Percentiles rank a stretch among this genome's conserved stretches.
Conservation (phyloP, 2,888 invertebrate species). For the Hirtodrosophila confusa region DNA sequence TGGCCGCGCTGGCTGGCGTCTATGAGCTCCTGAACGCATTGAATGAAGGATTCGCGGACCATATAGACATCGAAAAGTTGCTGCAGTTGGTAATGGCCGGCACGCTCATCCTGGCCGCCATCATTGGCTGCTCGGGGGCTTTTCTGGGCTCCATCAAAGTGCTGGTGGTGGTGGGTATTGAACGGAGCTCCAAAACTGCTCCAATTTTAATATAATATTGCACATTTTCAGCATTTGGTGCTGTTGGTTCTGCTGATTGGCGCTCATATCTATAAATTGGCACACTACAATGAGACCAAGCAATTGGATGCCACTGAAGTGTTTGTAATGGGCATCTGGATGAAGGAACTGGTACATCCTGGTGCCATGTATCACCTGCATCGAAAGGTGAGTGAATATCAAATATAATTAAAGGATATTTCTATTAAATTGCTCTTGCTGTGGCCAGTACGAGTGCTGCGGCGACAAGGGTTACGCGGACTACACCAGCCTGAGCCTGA, state of each 20-base stretch:
- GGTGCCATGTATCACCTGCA: slow-evolving; percentile 72
- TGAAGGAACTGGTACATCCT: slow-evolving; percentile 64
- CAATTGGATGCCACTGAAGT: slow-evolving; percentile 57
- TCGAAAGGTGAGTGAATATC: slow-evolving; percentile 53
- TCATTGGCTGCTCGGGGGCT: slow-evolving; percentile 77
- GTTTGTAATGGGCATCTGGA: slow-evolving; percentile 72
- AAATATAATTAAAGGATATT: too few relatives aligned
- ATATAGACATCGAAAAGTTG: slow-evolving; percentile 60
- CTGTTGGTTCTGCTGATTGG: slow-evolving; percentile 63
- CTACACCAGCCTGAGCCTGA: slow-evolving; percentile 57
- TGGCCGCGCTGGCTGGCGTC: slow-evolving; percentile 67
- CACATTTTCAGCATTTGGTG: slow-evolving; percentile 58
- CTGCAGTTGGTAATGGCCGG: slow-evolving; percentile 67
- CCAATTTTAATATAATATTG: not conserved
- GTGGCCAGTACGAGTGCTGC: slow-evolving; percentile 73
- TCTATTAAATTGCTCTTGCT: too few relatives aligned
- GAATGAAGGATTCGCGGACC: slow-evolving; percentile 67
- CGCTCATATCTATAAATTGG: slow-evolving; percentile 71
- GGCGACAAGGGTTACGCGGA: slow-evolving; percentile 69
- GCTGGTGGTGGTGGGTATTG: slow-evolving; percentile 64
- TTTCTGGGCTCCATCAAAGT: slow-evolving; percentile 78
- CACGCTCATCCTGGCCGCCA: slow-evolving; percentile 62
- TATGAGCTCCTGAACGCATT: slow-evolving; percentile 66
- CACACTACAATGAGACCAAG: slow-evolving; percentile 69
- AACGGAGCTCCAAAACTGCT: too few relatives aligned